These are phyloP conservation scores for Hydrolagus affinis DNA, from an alignment of 2,113 vertebrate genomes.

Conservation along the genomic window DNA sequence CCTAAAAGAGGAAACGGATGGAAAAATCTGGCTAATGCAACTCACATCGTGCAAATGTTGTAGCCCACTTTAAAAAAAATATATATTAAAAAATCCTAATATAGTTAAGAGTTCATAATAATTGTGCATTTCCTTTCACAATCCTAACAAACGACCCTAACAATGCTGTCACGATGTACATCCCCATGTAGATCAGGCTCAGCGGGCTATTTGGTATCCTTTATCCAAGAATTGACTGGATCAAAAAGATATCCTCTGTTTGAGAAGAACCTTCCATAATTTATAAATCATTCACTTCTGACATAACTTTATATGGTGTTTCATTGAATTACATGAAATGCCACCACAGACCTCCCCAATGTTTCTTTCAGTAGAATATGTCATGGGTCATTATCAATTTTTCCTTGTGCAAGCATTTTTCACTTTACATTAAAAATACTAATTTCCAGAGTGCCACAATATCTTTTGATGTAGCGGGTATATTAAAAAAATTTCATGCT, in stretches of 20 bases:
- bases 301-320: conserved; percentile 56
- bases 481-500: conserved; percentile 37
- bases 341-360: conserved; percentile 54
- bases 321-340: conserved; percentile 57
- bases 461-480: conserved; percentile 60
- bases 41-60: too few species aligned
- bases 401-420: conserved; percentile 64
- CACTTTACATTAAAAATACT: conserved; percentile 67
- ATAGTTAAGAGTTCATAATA: too few species aligned
- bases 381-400: conserved; percentile 58
- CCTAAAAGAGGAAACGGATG: not conserved
- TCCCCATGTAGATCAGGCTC: conserved; percentile 42
- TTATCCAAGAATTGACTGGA: conserved; percentile 48
- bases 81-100: too few species aligned
- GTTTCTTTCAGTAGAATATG: conserved; percentile 53
- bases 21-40: not conserved
- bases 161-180: conserved; percentile 56
- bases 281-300: conserved; percentile 64
- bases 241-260: conserved; percentile 61
- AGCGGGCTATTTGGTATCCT: conserved; percentile 51
- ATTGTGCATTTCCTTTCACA: conserved; percentile 33
- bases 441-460: conserved; percentile 58
- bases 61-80: too few species aligned
- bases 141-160: conserved; percentile 52
- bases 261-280: conserved; percentile 58